Conservation (phyloP, 1,140 invertebrate genomes). For the Drosophila nigromelanica region DNA sequence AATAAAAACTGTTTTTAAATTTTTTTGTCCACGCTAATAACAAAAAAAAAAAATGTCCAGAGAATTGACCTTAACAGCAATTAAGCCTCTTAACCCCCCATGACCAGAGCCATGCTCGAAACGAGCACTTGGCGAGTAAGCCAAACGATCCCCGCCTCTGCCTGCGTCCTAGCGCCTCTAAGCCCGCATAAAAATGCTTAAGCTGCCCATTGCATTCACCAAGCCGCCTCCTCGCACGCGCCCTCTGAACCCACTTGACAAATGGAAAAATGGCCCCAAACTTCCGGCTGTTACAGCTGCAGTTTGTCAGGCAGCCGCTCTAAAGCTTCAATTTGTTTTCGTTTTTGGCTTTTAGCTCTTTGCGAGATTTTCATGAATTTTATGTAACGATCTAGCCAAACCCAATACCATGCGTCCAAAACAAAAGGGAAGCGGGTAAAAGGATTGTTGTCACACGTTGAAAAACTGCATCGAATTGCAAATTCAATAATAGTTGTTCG, state of each 20-base stretch:
- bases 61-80: constrained; percentile 74
- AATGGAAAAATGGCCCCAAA: constrained; percentile 69
- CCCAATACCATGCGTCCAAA: background rate
- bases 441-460: constrained; percentile 10
- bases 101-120: constrained; percentile 16
- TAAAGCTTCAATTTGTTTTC: constrained; percentile 76
- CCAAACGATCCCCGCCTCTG: background rate
- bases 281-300: constrained; percentile 74
- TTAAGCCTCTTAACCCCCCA: constrained; percentile 73
- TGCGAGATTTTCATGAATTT: constrained; percentile 75
- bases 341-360: constrained; percentile 55
- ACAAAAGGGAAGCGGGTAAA: too few species aligned
- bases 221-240: background rate
- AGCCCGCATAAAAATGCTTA: constrained; percentile 21
- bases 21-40: constrained; percentile 20
- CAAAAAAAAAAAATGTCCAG: constrained; percentile 10
- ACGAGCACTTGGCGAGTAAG: constrained; percentile 21
- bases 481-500: constrained; percentile 71
- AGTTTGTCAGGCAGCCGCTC: constrained; percentile 61
- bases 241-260: constrained; percentile 52
- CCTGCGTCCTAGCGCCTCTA: background rate
- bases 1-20: constrained; percentile 20
- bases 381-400: constrained; percentile 59
- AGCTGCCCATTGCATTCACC: constrained; percentile 9
- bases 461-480: constrained; percentile 57